Conservation (phyloP, 1,140 invertebrate genomes). For the Pseudachorutes palmiensis region DNA sequence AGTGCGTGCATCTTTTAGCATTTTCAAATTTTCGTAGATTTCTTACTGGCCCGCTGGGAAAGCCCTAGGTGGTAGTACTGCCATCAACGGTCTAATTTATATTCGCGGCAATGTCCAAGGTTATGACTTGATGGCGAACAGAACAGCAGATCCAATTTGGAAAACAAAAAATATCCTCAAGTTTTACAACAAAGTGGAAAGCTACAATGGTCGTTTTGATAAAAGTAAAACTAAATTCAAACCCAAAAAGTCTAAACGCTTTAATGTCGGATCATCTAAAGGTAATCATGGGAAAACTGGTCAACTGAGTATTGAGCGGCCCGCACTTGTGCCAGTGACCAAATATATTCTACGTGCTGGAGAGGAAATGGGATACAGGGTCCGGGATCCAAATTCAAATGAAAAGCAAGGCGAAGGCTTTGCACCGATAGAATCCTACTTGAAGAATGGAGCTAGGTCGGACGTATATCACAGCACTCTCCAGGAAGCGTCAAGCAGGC, state of each 20-base stretch:
- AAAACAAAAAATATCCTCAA: slow-evolving; percentile 26
- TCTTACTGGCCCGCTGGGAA: slow-evolving; percentile 43
- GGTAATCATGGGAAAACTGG: slow-evolving; percentile 19
- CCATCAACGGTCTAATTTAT: slow-evolving; percentile 60
- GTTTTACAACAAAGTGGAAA: slow-evolving; percentile 29
- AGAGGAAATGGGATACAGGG: slow-evolving; percentile 19
- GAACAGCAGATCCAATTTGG: slow-evolving; percentile 27
- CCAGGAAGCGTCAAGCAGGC: slow-evolving; percentile 11
- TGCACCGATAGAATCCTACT: slow-evolving; percentile 27
- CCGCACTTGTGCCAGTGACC: slow-evolving; percentile 4
- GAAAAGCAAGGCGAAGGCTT: slow-evolving; percentile 20
- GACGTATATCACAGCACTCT: slow-evolving; percentile 22
- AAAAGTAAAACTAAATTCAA: neutral
- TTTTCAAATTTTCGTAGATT: neutral
- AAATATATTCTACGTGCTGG: slow-evolving; percentile 15
- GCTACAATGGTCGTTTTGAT: slow-evolving; percentile 32
- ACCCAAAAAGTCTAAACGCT: neutral
- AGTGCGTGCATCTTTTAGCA: neutral
- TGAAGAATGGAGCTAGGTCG: slow-evolving; percentile 22
- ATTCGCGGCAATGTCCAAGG: slow-evolving; percentile 48
- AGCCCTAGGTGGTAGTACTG: slow-evolving; percentile 51
- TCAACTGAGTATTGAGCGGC: slow-evolving; percentile 10
- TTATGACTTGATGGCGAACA: slow-evolving; percentile 23
- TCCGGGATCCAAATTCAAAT: slow-evolving; percentile 23
- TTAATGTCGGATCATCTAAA: neutral